phyloP scores from a whole-genome alignment of 2,797 vertebrate species.

The Poeciliopsis paucimaculata region DNA sequence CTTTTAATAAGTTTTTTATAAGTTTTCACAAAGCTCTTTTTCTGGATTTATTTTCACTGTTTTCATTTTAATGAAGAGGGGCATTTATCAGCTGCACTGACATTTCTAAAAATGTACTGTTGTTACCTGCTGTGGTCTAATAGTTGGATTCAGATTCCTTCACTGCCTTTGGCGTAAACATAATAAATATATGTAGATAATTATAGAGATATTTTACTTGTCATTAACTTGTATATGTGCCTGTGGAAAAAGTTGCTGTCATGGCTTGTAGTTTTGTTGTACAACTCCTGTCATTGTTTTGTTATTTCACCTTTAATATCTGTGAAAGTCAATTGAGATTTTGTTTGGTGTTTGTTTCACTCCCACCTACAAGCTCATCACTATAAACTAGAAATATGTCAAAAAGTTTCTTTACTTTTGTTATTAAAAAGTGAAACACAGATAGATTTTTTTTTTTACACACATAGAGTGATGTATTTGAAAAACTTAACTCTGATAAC shows the following conservation, averaged over 20 bases:
- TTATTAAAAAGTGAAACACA: neutral
- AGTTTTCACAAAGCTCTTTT: slow-evolving; percentile 13
- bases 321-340: neutral
- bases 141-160: slow-evolving; percentile 12
- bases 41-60: slow-evolving; percentile 29
- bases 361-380: neutral
- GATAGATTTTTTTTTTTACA: neutral
- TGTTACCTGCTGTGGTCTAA: slow-evolving; percentile 1
- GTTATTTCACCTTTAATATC: neutral
- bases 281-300: neutral
- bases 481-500: neutral
- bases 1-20: neutral
- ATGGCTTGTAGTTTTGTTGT: neutral
- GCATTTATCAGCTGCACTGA: neutral
- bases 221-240: neutral
- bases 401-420: neutral
- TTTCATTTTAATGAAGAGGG: neutral
- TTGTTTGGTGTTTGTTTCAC: neutral
- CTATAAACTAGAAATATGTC: neutral
- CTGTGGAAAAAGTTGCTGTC: neutral
- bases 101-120: neutral
- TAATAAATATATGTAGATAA: neutral
- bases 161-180: neutral
- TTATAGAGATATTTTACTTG: neutral
- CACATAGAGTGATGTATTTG: neutral